phyloP scores from a whole-genome alignment of 2,797 vertebrate genomes.

The Acridotheres tristis region DNA sequence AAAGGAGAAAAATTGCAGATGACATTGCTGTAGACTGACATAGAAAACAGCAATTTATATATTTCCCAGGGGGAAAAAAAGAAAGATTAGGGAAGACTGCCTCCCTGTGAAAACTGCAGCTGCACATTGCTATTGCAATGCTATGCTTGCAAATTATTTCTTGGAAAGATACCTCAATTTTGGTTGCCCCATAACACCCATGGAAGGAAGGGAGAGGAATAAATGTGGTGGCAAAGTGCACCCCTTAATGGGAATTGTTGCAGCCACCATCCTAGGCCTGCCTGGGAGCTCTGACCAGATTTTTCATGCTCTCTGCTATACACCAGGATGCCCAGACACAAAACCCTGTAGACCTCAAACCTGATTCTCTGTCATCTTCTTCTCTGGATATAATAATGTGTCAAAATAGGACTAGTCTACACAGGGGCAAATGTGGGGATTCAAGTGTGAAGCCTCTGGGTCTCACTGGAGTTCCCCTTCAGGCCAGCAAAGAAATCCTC shows the following conservation, averaged over 20 bases:
- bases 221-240: background rate
- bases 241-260: background rate
- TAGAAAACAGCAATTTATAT: background rate
- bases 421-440: background rate
- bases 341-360: background rate
- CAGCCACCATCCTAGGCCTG: accelerated
- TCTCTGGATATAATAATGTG: background rate
- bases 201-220: background rate
- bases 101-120: background rate
- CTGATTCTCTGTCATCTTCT: background rate
- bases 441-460: background rate
- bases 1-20: background rate
- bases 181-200: background rate
- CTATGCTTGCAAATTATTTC: background rate
- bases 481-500: background rate
- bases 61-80: background rate
- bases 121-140: background rate
- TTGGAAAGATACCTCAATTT: background rate
- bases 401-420: background rate
- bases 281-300: background rate
- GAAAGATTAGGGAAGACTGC: background rate
- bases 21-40: background rate
- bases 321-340: background rate
- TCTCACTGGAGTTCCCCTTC: background rate
- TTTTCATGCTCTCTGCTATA: background rate